Base-by-base conservation (phyloP, 2,113 vertebrate genomes). In the Pyxicephalus adspersus region DNA sequence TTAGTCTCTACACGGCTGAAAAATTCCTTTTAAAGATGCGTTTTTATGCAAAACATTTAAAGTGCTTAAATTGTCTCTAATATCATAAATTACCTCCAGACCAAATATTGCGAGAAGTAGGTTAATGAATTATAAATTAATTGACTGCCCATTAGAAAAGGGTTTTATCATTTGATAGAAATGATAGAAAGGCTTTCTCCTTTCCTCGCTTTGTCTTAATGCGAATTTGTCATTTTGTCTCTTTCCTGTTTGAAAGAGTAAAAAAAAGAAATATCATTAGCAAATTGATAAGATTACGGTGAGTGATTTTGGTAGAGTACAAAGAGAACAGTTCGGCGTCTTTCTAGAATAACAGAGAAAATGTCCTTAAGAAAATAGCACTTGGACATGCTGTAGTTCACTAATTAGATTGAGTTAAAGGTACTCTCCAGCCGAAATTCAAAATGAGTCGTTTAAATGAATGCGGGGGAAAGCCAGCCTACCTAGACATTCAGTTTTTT, bases 151-250 rank as follows among this genome's bases (percentile, higher is more conserved):
- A 87, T 87, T 87, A 76, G 55, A 87, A 87, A 74, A 89, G 83
- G 86, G 89, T 88, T 91, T 76, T 85, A 90, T 91, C 84, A 88
- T 89, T 90, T 87, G 86, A 88, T 84, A 25, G 75, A 83, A 90
- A 89, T 89, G 77, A 88, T 87, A 89, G 76, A 70, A 90, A 86
- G 5, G 0, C 57, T 82, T 45, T 87, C 83, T 73, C 31, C 28
- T 29, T 20, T 8, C 5, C 22, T 25, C 9, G 85, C 19, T 51
- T 84, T 58, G 76, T 89, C 86, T 83, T 84, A 83, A 85, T 75
- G 84, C 64, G 71, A 80, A 5, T 86, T 84, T 87, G 85, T 89
- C 89, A 89, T 70, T 73, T 60, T 64, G 85, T 54, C 76, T 77
- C 84, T 85, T 87, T 86, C 76, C 31, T 85, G 28, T 80, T 45